Evolutionary conservation across 2,888 invertebrate genomes (phyloP).

Genomic region (Trichopria drosophilae): DNA sequence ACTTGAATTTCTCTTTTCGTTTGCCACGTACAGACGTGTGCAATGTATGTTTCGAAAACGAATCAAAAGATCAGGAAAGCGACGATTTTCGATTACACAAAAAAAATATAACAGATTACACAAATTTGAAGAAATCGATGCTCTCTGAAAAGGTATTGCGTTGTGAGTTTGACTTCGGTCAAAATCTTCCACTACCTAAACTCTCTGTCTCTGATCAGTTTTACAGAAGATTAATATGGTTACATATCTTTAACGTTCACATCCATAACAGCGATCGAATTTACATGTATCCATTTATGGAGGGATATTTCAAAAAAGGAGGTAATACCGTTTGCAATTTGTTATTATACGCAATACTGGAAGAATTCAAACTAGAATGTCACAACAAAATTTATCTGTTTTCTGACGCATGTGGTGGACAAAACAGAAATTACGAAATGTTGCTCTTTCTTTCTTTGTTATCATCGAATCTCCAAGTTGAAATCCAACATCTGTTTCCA

Average conservation of each 20-base stretch:
- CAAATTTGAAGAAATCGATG: conserved; percentile 11
- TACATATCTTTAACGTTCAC: conserved; percentile 27
- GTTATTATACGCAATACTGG: conserved; percentile 8
- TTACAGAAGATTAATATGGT: conserved; percentile 15
- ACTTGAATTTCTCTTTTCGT: conserved; percentile 18
- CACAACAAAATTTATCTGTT: too few relatives aligned
- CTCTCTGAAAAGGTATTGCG: conserved; percentile 3
- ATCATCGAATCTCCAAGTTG: too few relatives aligned
- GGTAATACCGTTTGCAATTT: conserved; percentile 19
- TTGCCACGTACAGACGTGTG: conserved; percentile 15
- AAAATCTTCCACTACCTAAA: conserved; percentile 22
- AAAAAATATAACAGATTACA: conserved; percentile 3
- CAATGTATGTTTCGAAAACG: conserved; percentile 7
- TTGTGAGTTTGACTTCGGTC: conserved; percentile 25
- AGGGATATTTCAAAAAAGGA: conserved; percentile 23
- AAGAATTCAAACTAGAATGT: conserved; percentile 5
- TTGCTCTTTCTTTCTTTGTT: too few relatives aligned
- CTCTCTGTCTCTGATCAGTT: conserved; percentile 22
- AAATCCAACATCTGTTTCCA: too few relatives aligned
- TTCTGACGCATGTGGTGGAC: too few relatives aligned
- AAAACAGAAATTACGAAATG: too few relatives aligned
- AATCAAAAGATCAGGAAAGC: background rate
- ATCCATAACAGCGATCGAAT: conserved; percentile 18
- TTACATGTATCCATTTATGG: conserved; percentile 26
- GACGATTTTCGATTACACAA: background rate